These are phyloP conservation scores for Danionella cerebrum DNA, from an alignment of 2,113 vertebrate genomes.

Conservation along the genomic window DNA sequence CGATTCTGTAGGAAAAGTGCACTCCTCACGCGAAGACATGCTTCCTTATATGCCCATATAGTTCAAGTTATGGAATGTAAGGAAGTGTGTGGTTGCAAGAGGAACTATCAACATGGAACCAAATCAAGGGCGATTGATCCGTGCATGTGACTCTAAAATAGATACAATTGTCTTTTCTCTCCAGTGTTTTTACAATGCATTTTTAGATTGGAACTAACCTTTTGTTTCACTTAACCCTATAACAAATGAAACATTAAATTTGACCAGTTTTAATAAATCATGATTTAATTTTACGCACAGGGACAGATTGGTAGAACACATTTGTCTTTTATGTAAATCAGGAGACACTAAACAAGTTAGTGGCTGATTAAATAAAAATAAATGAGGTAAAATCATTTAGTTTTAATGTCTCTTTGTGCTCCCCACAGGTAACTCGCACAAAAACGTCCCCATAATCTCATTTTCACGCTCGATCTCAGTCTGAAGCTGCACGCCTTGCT, in stretches of 20 bases:
- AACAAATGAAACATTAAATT: no score
- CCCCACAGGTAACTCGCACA: slow-evolving; percentile 20
- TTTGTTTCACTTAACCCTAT: no score
- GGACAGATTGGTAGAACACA: slow-evolving; percentile 64
- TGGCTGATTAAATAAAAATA: no score
- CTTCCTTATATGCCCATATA: slow-evolving; percentile 99
- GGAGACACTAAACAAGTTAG: not conserved
- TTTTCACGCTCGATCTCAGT: slow-evolving; percentile 12
- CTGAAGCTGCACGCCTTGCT: slow-evolving; percentile 77
- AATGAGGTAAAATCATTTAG: no score
- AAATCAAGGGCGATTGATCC: no score
- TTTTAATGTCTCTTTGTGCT: no score
- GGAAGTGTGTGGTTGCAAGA: slow-evolving; percentile 97
- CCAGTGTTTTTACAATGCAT: no score
- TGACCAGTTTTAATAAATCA: no score
- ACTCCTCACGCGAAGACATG: slow-evolving; percentile 77
- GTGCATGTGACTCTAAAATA: no score
- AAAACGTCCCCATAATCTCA: not conserved
- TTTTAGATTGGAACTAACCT: no score
- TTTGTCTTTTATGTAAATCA: slow-evolving; percentile 50
- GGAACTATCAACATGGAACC: slow-evolving; percentile 38
- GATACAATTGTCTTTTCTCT: no score
- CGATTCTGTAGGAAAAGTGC: slow-evolving; percentile 51
- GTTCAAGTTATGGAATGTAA: slow-evolving; percentile 97
- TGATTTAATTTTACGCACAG: slow-evolving; percentile 41